A percentile compares a stretch with the other conserved stretches of the same genome.
These are phyloP conservation scores for Zaprionus inermis DNA, from an alignment of 1,140 invertebrate species.

Conservation along the genomic window DNA sequence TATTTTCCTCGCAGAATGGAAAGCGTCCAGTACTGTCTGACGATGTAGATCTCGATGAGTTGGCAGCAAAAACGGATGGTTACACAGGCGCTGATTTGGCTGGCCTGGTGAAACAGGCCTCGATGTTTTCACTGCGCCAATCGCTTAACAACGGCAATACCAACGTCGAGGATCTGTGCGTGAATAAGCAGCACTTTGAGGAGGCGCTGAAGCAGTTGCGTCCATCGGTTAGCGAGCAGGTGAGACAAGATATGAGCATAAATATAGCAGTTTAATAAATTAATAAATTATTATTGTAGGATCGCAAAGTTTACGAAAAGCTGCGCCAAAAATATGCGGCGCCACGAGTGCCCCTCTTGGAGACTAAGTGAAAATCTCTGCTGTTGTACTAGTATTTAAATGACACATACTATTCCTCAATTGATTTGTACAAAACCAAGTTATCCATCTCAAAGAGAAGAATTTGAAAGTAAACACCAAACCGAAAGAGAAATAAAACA, in stretches of 20 bases:
- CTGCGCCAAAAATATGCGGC: slow-evolving; percentile 80
- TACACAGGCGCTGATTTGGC: slow-evolving; percentile 97
- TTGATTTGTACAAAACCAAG: slow-evolving; percentile 38
- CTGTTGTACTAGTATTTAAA: slow-evolving; percentile 61
- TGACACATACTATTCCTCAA: slow-evolving; percentile 24
- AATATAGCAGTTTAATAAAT: not conserved
- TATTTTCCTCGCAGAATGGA: slow-evolving; percentile 86
- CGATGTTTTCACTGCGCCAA: slow-evolving; percentile 90
- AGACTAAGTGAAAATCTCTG: slow-evolving; percentile 53
- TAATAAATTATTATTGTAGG: slow-evolving; percentile 45
- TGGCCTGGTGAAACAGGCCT: slow-evolving; percentile 93
- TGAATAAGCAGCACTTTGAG: slow-evolving; percentile 69
- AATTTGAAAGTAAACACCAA: slow-evolving; percentile 11
- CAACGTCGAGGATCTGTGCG: slow-evolving; percentile 59
- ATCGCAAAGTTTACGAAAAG: slow-evolving; percentile 80
- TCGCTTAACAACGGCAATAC: slow-evolving; percentile 84
- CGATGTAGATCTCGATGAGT: slow-evolving; percentile 91
- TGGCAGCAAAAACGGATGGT: slow-evolving; percentile 90
- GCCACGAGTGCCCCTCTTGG: slow-evolving; percentile 50
- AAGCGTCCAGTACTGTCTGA: slow-evolving; percentile 89
- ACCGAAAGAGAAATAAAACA: slow-evolving; percentile 1
- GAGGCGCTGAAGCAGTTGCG: slow-evolving; percentile 69
- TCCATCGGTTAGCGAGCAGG: slow-evolving; percentile 77
- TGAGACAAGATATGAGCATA: slow-evolving; percentile 20
- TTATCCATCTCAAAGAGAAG: slow-evolving; percentile 8